These are phyloP conservation scores for Lateolabrax maculatus DNA, from an alignment of 2,797 vertebrate species.

Conservation along the genomic window DNA sequence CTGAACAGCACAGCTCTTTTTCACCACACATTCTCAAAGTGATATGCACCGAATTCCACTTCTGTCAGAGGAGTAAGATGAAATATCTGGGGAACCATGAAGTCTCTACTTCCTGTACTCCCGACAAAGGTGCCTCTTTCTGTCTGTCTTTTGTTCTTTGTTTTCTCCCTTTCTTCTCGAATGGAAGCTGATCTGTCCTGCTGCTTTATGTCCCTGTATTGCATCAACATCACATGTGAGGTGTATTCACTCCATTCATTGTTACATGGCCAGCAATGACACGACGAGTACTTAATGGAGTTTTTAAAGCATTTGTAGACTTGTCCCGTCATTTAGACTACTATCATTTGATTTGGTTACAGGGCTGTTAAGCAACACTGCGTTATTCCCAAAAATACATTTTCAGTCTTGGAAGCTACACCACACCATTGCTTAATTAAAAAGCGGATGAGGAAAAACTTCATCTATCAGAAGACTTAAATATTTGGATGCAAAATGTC, in stretches of 20 bases:
- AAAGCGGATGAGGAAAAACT: neutral
- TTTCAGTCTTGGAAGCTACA: neutral
- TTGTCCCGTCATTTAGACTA: neutral
- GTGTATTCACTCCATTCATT: constrained; percentile 20
- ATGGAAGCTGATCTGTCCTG: constrained; percentile 3
- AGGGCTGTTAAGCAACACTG: no score
- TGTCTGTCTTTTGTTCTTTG: constrained; percentile 21
- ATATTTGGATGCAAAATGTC: neutral
- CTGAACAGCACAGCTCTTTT: constrained; percentile 38
- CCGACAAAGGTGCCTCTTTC: constrained; percentile 5
- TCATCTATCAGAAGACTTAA: neutral
- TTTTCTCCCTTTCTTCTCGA: constrained; percentile 10
- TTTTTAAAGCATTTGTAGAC: neutral
- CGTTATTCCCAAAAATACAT: no score
- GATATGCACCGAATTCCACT: constrained; percentile 41
- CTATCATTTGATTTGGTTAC: constrained; percentile 1
- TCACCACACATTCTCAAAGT: constrained; percentile 39
- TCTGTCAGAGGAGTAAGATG: constrained; percentile 48
- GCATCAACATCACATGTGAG: constrained; percentile 10
- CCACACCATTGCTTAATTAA: neutral
- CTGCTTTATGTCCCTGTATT: neutral
- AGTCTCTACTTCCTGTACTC: constrained; percentile 11
- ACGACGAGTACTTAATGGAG: neutral
- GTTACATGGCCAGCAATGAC: neutral
- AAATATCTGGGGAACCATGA: constrained; percentile 54